phyloP scores from a whole-genome alignment of 2,888 invertebrate species.

The Andrena trimmerana region DNA sequence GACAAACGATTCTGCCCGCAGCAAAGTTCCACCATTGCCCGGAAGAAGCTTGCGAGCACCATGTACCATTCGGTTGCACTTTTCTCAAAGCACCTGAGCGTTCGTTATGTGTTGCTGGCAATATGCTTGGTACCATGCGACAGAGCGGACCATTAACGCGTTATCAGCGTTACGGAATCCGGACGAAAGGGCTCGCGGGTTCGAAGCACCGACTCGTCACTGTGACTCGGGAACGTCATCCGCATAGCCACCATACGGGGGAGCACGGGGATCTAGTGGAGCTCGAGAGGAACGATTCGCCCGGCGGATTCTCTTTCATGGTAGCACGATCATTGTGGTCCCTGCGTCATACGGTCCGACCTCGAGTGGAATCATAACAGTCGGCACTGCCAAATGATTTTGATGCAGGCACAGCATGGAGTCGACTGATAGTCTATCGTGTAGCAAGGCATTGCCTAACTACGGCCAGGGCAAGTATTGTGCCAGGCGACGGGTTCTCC shows the following conservation, averaged over 20 bases:
- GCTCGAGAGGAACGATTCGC: background rate
- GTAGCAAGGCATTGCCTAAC: conserved; percentile 81
- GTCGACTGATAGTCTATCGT: conserved; percentile 83
- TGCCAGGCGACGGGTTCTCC: conserved; percentile 71
- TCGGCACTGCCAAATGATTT: conserved; percentile 72
- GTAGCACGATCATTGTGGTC: conserved; percentile 35
- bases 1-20: background rate
- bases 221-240: background rate
- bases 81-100: background rate
- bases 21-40: background rate
- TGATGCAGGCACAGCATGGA: conserved; percentile 78
- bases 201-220: conserved; percentile 4
- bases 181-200: background rate
- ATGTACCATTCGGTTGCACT: conserved; percentile 2
- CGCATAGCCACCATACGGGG: background rate
- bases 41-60: background rate
- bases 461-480: conserved; percentile 70
- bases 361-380: conserved; percentile 63
- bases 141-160: background rate
- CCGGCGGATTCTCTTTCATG: conserved; percentile 41
- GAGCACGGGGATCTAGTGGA: conserved; percentile 9
- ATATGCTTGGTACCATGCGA: background rate
- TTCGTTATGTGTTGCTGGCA: too few relatives aligned
- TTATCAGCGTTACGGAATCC: background rate
- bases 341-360: conserved; percentile 33